Percentiles rank a stretch among this genome's conserved stretches.
Conservation (phyloP, 2,888 invertebrate species). For the Aphodius sticticus region DNA sequence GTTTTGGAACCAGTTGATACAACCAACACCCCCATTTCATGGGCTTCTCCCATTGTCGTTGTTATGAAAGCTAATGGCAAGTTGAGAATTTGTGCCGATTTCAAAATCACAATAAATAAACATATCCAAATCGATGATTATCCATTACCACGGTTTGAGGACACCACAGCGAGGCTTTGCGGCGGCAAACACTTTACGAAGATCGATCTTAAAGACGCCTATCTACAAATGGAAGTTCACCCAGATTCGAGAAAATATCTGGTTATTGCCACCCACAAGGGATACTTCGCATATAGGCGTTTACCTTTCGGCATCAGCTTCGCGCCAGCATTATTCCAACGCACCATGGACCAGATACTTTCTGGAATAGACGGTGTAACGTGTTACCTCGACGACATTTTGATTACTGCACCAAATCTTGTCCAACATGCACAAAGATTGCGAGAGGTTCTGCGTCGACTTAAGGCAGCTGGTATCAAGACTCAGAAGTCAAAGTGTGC, state of each 20-base stretch:
- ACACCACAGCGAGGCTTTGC: too few species aligned
- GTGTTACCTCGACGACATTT: slow-evolving; percentile 28
- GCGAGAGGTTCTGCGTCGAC: slow-evolving; percentile 28
- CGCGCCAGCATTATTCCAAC: slow-evolving; percentile 14
- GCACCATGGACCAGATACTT: slow-evolving; percentile 13
- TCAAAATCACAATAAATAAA: slow-evolving; percentile 39
- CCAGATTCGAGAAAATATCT: slow-evolving; percentile 27
- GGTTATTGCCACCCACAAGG: slow-evolving; percentile 19
- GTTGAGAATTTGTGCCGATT: slow-evolving; percentile 44
- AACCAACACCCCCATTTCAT: slow-evolving; percentile 39
- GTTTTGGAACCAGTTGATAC: slow-evolving; percentile 42
- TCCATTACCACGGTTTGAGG: slow-evolving; percentile 37
- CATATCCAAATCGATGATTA: slow-evolving; percentile 32
- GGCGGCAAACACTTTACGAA: too few species aligned
- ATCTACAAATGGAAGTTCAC: too few species aligned
- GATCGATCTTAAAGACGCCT: too few species aligned
- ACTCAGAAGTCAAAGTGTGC: not conserved
- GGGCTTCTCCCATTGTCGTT: too few species aligned
- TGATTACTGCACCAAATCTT: slow-evolving; percentile 18
- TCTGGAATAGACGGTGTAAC: not conserved
- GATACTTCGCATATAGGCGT: slow-evolving; percentile 6
- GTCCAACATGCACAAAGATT: slow-evolving; percentile 27
- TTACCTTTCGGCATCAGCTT: slow-evolving; percentile 18
- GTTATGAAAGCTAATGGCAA: slow-evolving; percentile 40
- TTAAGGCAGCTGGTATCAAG: not conserved